phyloP scores from a whole-genome alignment of 2,797 vertebrate genomes.

The Semaprochilodus insignis region DNA sequence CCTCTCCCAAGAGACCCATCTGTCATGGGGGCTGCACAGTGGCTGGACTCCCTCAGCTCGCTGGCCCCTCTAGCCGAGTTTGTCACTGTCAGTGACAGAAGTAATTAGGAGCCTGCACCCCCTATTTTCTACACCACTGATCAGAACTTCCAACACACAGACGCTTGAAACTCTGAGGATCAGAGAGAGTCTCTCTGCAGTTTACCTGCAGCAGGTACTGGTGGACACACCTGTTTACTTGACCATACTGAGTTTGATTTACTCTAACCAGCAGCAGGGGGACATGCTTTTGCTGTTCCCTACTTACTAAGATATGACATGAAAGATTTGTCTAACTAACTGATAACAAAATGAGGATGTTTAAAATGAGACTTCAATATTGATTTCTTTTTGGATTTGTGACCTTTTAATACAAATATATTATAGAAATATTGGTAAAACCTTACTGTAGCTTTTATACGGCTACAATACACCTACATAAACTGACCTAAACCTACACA shows the following conservation, averaged over 20 bases:
- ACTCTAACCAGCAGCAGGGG: neutral
- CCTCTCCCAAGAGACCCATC: slow-evolving; percentile 19
- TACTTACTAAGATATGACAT: neutral
- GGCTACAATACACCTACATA: too few relatives aligned
- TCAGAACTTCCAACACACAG: slow-evolving; percentile 43
- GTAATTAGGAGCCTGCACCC: slow-evolving; percentile 50
- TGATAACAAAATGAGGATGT: neutral
- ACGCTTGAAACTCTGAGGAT: slow-evolving; percentile 24
- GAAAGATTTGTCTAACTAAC: neutral
- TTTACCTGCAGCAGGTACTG: slow-evolving; percentile 36
- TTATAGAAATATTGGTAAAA: too few relatives aligned
- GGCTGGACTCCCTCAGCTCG: slow-evolving; percentile 6
- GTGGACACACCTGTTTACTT: slow-evolving; percentile 19
- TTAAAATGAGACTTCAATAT: too few relatives aligned
- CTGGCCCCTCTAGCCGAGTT: slow-evolving; percentile 11
- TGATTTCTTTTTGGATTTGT: too few relatives aligned
- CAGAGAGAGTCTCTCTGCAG: neutral
- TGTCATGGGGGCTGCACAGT: slow-evolving; percentile 32
- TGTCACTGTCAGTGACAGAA: slow-evolving; percentile 45
- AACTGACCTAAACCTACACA: too few relatives aligned
- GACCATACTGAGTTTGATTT: neutral
- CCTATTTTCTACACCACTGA: slow-evolving; percentile 48
- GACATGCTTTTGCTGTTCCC: neutral
- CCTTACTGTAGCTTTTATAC: too few relatives aligned
- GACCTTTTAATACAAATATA: too few relatives aligned